Percentiles rank a stretch among this genome's conserved stretches.
Evolutionary conservation across 1,140 invertebrate genomes (phyloP).

Genomic region (Anastatus disparis): DNA sequence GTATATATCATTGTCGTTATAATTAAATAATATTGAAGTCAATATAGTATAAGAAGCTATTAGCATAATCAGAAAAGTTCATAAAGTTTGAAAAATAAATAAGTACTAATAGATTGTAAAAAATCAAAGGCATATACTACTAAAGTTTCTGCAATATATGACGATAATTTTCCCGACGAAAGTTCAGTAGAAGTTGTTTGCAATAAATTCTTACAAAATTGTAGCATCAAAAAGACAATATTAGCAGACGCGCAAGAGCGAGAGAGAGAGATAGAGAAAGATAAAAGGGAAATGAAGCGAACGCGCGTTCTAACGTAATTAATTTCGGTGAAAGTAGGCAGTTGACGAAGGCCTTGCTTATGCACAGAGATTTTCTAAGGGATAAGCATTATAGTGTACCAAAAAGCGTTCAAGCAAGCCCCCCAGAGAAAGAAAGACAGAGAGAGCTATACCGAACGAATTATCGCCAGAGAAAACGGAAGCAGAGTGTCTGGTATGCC

Average conservation of each 20-base stretch:
- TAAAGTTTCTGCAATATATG: too few species aligned
- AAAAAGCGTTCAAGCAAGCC: neutral
- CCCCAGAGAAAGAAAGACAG: slow-evolving; percentile 18
- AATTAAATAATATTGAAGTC: too few species aligned
- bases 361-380: too few species aligned
- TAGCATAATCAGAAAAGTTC: too few species aligned
- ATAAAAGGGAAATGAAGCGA: slow-evolving; percentile 10
- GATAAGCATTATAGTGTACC: too few species aligned
- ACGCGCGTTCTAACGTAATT: neutral
- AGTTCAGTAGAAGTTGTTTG: neutral
- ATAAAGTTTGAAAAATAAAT: too few species aligned
- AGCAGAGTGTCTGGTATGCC: slow-evolving; percentile 40
- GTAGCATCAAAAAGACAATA: slow-evolving; percentile 16
- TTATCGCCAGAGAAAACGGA: slow-evolving; percentile 41
- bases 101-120: too few species aligned
- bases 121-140: too few species aligned
- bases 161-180: too few species aligned
- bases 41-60: too few species aligned
- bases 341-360: too few species aligned
- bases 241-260: slow-evolving; percentile 13
- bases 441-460: slow-evolving; percentile 22
- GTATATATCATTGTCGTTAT: too few species aligned
- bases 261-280: slow-evolving; percentile 39
- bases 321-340: slow-evolving; percentile 19
- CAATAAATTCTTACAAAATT: neutral